A percentile compares a stretch with the other conserved stretches of the same genome.
phyloP scores from a whole-genome alignment of 2,113 vertebrate genomes.

The Coracopsis vasa region DNA sequence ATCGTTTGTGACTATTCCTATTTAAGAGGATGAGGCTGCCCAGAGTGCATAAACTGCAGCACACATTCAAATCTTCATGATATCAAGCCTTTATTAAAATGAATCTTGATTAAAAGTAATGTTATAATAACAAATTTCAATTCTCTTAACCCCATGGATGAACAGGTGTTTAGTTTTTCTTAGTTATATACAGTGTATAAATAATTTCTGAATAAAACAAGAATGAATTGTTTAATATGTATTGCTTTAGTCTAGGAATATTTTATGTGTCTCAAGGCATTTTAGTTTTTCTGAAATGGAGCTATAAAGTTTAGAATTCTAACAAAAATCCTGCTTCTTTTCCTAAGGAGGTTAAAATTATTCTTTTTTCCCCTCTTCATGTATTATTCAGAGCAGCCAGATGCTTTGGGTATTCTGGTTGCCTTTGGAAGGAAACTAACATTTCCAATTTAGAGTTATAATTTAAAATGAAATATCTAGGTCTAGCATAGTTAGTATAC shows the following conservation, averaged over 20 bases:
- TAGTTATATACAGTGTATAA: background rate
- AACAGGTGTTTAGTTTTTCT: background rate
- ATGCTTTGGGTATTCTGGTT: slow-evolving; percentile 59
- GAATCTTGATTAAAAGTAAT: background rate
- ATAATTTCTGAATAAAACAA: background rate
- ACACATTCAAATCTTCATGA: background rate
- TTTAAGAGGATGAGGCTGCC: background rate
- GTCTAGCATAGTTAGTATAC: slow-evolving; percentile 45
- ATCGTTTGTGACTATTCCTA: background rate
- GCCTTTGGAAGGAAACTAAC: slow-evolving; percentile 51
- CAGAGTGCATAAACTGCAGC: background rate
- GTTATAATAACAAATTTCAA: background rate
- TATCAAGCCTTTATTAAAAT: background rate
- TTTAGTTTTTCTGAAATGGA: background rate
- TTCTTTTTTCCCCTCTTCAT: background rate
- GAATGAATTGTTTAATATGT: background rate
- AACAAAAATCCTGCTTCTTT: slow-evolving; percentile 9
- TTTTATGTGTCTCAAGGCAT: slow-evolving; percentile 3
- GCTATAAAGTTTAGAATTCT: slow-evolving; percentile 22
- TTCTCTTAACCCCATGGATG: background rate
- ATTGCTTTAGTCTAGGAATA: background rate
- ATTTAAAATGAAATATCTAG: slow-evolving; percentile 73
- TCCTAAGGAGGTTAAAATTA: slow-evolving; percentile 32
- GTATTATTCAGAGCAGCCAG: slow-evolving; percentile 69
- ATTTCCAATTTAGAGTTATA: slow-evolving; percentile 50